Evolutionary conservation across 2,888 invertebrate genomes (phyloP).

Genomic region (Ophioninae sp.): DNA sequence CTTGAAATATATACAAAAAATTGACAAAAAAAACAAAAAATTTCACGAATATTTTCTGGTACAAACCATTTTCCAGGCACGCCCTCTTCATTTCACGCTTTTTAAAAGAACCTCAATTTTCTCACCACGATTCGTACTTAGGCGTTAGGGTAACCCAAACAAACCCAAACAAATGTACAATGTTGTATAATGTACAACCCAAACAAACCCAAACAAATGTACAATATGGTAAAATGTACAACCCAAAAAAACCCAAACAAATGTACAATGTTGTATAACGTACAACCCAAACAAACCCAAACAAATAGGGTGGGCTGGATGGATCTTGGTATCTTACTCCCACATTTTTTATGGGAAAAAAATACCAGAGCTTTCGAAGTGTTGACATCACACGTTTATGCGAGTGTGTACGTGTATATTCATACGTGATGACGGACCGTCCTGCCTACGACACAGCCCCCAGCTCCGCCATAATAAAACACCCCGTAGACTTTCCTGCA

Average conservation of each 20-base stretch:
- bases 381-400: neutral
- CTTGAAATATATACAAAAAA: too few species aligned
- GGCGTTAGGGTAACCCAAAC: too few species aligned
- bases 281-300: too few species aligned
- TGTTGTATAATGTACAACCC: too few species aligned
- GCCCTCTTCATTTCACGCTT: conserved; percentile 69
- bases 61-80: conserved; percentile 64
- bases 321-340: neutral
- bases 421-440: conserved; percentile 48
- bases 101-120: conserved; percentile 57
- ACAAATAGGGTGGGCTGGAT: too few species aligned
- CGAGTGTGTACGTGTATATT: neutral
- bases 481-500: conserved; percentile 71
- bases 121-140: too few species aligned
- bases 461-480: conserved; percentile 78
- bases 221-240: too few species aligned
- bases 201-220: too few species aligned
- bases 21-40: conserved; percentile 52
- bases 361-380: neutral
- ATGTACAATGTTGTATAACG: too few species aligned
- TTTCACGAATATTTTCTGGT: conserved; percentile 64
- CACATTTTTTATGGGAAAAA: neutral
- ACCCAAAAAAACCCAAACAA: too few species aligned
- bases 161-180: too few species aligned
- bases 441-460: conserved; percentile 66